Conservation (phyloP, 2,888 invertebrate genomes). For the Drosophila heteroneura region DNA sequence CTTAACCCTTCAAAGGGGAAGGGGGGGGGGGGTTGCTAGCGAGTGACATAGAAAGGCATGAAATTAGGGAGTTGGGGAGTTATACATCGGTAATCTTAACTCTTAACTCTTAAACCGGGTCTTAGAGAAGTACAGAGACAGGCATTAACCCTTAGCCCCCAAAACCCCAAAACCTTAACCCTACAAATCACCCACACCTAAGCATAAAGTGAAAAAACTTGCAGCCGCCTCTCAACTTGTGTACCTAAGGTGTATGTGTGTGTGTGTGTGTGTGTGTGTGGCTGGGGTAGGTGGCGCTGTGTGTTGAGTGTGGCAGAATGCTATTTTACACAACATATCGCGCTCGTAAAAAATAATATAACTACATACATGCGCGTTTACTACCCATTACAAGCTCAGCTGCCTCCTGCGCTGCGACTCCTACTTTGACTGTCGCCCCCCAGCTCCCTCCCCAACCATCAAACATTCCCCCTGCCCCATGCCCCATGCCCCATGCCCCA, state of each 20-base stretch:
- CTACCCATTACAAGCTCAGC: conserved; percentile 67
- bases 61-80: not conserved
- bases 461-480: not conserved
- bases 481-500: not conserved
- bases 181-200: conserved; percentile 23
- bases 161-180: not conserved
- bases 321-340: conserved; percentile 78
- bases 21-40: no score
- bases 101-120: not conserved
- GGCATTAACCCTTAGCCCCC: not conserved
- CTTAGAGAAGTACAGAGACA: not conserved
- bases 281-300: not conserved
- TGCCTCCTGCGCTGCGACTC: conserved; percentile 7
- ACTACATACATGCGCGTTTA: conserved; percentile 75
- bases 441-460: not conserved
- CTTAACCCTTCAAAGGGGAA: no score
- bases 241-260: not conserved
- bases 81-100: not conserved
- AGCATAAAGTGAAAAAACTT: conserved; percentile 22
- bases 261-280: not conserved
- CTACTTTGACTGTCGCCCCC: not conserved
- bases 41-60: no score
- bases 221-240: not conserved
- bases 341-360: conserved; percentile 80
- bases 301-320: conserved; percentile 39